Evolutionary conservation across 2,113 vertebrate species (phyloP), one percentile per base, ranked within the genome.

Genomic region (Mirza zaza): DNA sequence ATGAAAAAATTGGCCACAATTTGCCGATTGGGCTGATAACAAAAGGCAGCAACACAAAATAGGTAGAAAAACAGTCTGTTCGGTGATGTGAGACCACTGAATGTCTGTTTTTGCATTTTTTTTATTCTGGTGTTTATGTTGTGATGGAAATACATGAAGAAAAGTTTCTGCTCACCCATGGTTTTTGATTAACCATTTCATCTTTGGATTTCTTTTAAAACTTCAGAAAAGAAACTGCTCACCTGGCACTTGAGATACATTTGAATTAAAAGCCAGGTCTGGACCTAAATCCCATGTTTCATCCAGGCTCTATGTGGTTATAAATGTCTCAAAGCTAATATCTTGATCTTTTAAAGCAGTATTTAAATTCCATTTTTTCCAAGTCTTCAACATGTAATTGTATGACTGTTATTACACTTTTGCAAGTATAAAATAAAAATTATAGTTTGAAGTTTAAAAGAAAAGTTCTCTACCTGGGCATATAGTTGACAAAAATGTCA

Each of bases 11-110:
- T 92, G 98, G 98, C 99, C 99, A 99, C 99, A 99, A 98, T 98
- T 98, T 98, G 98, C 98, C 98, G 98, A 99, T 99, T 98, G 97
- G 98, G 90, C 98, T 98, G 99, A 99, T 99, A 99, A 99, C 97
- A 99, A 96, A 98, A 98, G 98, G 98, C 98, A 98, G 98, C 98
- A 98, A 98, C 98, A 98, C 98, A 96, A 98, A 99, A 98, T 98
- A 98, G 96, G 98, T 98, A 98, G 98, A 98, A 99, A 99, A 99
- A 99, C 98, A 99, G 98, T 98, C 96, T 96, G 86, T 97, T 98
- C 92, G 96, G 98, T 97, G 97, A 97, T 97, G 90, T 94, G 95
- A 98, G 98, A 99, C 99, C 98, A 98, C 98, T 98, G 97, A 95
- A 97, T 96, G 8, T 77, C 93, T 98, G 96, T 94, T 98, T 96